phyloP scores from a whole-genome alignment of 64 coral and sea anemone species.

The Pocillopora verrucosa region DNA sequence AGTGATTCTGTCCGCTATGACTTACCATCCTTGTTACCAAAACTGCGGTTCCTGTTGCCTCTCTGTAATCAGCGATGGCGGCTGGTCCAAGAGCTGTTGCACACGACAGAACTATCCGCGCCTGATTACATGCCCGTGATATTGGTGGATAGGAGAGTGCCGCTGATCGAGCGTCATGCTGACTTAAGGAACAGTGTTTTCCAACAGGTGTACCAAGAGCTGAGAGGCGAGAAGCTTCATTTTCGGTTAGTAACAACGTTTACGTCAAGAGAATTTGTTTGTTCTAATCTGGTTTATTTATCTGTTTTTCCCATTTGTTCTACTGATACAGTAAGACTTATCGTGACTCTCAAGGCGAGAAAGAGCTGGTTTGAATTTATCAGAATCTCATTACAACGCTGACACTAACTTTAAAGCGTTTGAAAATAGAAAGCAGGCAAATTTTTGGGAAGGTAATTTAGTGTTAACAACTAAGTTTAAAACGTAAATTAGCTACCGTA shows the following conservation, averaged over 20 bases:
- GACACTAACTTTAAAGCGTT: too few species aligned
- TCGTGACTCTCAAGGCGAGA: too few species aligned
- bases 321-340: too few species aligned
- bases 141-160: conserved; percentile 70
- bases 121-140: conserved; percentile 90
- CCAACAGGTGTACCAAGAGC: conserved; percentile 71
- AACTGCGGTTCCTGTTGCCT: conserved; percentile 80
- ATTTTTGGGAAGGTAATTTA: too few species aligned
- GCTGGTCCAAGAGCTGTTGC: conserved; percentile 74
- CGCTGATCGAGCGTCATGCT: conserved; percentile 54
- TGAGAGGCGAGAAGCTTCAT: conserved; percentile 69
- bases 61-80: conserved; percentile 90
- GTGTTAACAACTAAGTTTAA: too few species aligned
- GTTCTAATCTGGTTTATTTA: too few species aligned
- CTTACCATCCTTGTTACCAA: conserved; percentile 60
- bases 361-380: too few species aligned
- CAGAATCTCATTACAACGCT: too few species aligned
- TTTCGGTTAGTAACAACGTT: conserved; percentile 57
- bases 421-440: too few species aligned
- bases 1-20: conserved; percentile 41
- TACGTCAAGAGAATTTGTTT: too few species aligned
- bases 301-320: too few species aligned
- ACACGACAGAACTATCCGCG: conserved; percentile 62
- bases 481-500: too few species aligned
- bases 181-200: conserved; percentile 65